Percentiles rank a stretch among this genome's conserved stretches.
phyloP scores from a whole-genome alignment of 2,888 invertebrate species.

The Ichneumoninae sp. region DNA sequence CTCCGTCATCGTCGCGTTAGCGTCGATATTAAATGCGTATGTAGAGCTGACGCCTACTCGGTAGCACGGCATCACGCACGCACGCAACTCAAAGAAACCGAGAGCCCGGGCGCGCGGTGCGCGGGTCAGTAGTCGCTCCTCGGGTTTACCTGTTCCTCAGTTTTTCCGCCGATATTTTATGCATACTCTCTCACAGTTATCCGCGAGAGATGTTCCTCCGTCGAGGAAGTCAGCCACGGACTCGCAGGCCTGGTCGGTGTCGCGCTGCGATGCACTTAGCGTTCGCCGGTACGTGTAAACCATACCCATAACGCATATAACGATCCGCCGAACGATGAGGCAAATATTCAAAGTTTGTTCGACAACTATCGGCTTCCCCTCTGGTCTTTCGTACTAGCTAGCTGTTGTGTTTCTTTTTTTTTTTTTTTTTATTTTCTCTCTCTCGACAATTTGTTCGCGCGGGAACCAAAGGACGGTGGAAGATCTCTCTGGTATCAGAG shows the following conservation, averaged over 20 bases:
- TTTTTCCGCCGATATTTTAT: not conserved
- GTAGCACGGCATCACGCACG: slow-evolving; percentile 25
- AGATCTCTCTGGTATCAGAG: slow-evolving; percentile 48
- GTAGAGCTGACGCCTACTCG: slow-evolving; percentile 44
- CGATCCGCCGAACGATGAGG: slow-evolving; percentile 67
- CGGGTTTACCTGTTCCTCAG: not conserved
- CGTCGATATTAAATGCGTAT: slow-evolving; percentile 58
- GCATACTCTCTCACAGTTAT: slow-evolving; percentile 15
- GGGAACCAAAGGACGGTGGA: slow-evolving; percentile 35
- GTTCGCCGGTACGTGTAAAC: slow-evolving; percentile 53
- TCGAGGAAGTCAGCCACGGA: slow-evolving; percentile 18
- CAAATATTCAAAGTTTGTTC: slow-evolving; percentile 79
- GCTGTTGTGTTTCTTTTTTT: slow-evolving; percentile 15
- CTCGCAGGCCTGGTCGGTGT: slow-evolving; percentile 10
- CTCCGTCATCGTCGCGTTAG: slow-evolving; percentile 41
- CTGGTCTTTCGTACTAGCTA: slow-evolving; percentile 36
- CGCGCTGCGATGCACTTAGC: slow-evolving; percentile 45
- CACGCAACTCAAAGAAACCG: slow-evolving; percentile 52
- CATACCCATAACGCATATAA: slow-evolving; percentile 32
- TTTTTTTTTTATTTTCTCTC: slow-evolving; percentile 25
- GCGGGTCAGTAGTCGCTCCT: slow-evolving; percentile 46
- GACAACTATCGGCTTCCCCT: slow-evolving; percentile 69
- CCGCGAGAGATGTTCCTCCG: slow-evolving; percentile 1
- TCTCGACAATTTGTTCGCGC: slow-evolving; percentile 52
- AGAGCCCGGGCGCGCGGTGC: not conserved